phyloP scores from a whole-genome alignment of 1,140 invertebrate species.

The Musca domestica region DNA sequence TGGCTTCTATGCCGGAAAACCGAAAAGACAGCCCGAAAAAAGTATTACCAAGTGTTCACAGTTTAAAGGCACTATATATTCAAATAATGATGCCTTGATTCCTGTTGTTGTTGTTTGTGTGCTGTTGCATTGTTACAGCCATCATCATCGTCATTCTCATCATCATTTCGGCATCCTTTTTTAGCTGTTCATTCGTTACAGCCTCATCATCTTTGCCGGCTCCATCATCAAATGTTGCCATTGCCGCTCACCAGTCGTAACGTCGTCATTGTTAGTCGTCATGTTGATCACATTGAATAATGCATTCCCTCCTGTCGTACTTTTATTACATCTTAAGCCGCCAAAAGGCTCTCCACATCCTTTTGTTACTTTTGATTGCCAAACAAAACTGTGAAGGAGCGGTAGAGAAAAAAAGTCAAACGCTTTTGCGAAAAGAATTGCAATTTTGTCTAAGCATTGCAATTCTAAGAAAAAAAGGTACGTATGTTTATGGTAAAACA shows the following conservation, averaged over 20 bases:
- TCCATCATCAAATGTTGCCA: too few relatives aligned
- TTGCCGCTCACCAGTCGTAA: too few relatives aligned
- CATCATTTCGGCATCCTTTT: not conserved
- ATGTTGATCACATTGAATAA: conserved; percentile 22
- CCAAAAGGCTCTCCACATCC: not conserved
- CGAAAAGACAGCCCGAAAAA: not conserved
- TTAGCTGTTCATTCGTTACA: not conserved
- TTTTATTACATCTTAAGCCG: conserved; percentile 18
- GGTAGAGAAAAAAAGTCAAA: too few relatives aligned
- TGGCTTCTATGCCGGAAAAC: conserved; percentile 31
- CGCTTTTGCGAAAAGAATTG: too few relatives aligned
- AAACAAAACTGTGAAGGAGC: not conserved
- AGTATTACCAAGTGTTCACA: conserved; percentile 5
- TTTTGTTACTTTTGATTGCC: conserved; percentile 6
- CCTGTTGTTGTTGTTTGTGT: not conserved
- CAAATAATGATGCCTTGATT: conserved; percentile 12
- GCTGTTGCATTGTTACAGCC: not conserved
- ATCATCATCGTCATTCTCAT: not conserved
- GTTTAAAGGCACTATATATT: conserved; percentile 10
- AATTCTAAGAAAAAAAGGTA: too few relatives aligned
- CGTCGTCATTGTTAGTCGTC: conserved; percentile 17
- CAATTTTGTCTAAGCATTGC: too few relatives aligned
- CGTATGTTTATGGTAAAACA: too few relatives aligned
- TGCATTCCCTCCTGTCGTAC: not conserved
- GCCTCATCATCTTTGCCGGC: conserved; percentile 16